Conservation (phyloP, 2,797 vertebrate species). For the Yasuhikotakia modesta region DNA sequence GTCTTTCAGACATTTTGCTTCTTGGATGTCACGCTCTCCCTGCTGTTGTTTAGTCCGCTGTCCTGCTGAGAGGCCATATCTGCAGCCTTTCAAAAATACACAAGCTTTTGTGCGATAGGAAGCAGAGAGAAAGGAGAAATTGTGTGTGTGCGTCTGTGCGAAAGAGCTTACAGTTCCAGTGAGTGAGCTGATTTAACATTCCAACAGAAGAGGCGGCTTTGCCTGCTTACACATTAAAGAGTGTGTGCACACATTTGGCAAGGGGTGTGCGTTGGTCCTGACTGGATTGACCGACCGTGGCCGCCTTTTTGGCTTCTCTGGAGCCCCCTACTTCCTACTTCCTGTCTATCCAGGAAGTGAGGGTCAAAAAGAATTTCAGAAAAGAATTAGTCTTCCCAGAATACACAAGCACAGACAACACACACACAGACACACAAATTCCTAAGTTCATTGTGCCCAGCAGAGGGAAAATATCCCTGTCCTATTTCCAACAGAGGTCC, state of each 20-base stretch:
- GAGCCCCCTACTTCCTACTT: constrained; percentile 70
- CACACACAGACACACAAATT: constrained; percentile 45
- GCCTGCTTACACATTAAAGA: constrained; percentile 71
- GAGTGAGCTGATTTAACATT: constrained; percentile 76
- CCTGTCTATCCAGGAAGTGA: constrained; percentile 63
- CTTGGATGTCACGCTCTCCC: constrained; percentile 45
- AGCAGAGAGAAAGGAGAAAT: constrained; percentile 60
- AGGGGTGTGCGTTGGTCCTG: constrained; percentile 65
- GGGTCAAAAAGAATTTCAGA: constrained; percentile 52
- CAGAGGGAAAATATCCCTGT: constrained; percentile 48
- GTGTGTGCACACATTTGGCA: constrained; percentile 57
- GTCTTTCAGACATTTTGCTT: constrained; percentile 30
- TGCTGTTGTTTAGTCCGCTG: constrained; percentile 41
- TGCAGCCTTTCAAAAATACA: constrained; percentile 54
- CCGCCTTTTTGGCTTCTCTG: constrained; percentile 67
- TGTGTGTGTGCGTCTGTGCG: constrained; percentile 49
- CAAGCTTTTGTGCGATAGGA: constrained; percentile 68
- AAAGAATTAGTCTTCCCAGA: constrained; percentile 44
- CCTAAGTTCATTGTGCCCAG: constrained; percentile 56
- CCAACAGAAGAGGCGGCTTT: constrained; percentile 72
- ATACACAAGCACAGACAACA: constrained; percentile 46
- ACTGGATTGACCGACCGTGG: constrained; percentile 71
- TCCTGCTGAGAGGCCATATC: constrained; percentile 56
- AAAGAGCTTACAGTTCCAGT: constrained; percentile 78
- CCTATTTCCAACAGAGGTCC: constrained; percentile 53